Base-by-base conservation (phyloP, 2,888 invertebrate genomes). In the Leptopilina syphax region DNA sequence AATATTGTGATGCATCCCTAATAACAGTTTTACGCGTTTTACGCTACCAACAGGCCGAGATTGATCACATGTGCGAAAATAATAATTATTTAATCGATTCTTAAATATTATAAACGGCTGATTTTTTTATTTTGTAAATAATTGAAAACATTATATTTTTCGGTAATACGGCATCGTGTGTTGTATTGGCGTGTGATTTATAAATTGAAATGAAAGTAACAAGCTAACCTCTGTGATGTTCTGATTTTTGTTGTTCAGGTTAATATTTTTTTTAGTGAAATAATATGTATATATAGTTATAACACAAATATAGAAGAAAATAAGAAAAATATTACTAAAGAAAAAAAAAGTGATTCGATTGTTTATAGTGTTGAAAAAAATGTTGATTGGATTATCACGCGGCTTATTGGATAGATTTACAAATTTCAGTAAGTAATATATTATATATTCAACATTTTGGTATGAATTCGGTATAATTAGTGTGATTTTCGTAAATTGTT, bases 51-150 rank as follows among this genome's bases (percentile, higher is more conserved):
- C 13, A 24, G 70, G 24, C 8, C 65, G 65, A 65, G 70, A 57
- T 73, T 73, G 73, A 73, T 73, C 73, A 73, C 73, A 57, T 73
- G 73, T 73, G 73, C 57, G 10, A 73, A 57, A 57, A 57, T 63
- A 57, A 27, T 34, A 73, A 57, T 34, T 57, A 73, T 57, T 73
- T n/a, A 73, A 73, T 73, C 57, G 57, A 57, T 73, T 57, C 9
- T 57, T 13, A 34, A 5, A 50, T 27, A n/a, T 34, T 27, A 34
- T 12, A 18, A 18, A 18, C 65, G 41, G 3, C 41, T 12, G 8
- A 73, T 9, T n/a, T 18, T 44, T 18, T 63, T 24, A 63, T 63
- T 63, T 63, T 63, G 63, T 63, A 63, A 5, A 63, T 63, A 63
- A n/a, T 63, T 63, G 24, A 60, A 60, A 1, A 60, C 7, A 63